Conservation (phyloP, 2,797 vertebrate species). For the Hemibagrus guttatus region DNA sequence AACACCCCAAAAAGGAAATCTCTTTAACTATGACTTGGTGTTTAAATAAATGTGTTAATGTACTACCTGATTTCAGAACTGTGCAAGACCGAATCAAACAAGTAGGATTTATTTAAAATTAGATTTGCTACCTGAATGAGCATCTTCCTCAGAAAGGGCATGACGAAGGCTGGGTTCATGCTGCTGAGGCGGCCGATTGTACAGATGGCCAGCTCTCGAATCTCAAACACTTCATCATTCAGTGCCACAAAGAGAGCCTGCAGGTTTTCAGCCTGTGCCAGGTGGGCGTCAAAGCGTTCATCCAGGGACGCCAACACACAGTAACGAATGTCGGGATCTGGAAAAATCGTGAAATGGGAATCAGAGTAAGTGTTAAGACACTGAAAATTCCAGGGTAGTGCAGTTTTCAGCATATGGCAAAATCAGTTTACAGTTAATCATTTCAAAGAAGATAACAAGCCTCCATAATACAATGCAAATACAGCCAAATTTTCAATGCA, state of each 20-base stretch:
- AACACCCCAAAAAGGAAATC: not conserved
- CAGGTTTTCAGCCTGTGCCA: conserved; percentile 95
- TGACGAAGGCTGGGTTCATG: conserved; percentile 99
- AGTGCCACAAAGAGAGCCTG: conserved; percentile 96
- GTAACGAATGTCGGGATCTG: conserved; percentile 98
- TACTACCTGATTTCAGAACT: not conserved
- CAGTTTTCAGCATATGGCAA: not conserved
- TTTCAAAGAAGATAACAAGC: not conserved
- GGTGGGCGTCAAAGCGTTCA: conserved; percentile 94
- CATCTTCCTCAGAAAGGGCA: conserved; percentile 99
- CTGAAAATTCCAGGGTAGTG: not conserved
- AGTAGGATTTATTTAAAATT: not conserved
- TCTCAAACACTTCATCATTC: conserved; percentile 98
- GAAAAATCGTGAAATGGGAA: not conserved
- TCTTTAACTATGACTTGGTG: too few species aligned
- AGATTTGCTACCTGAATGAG: conserved; percentile 88
- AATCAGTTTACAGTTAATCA: not conserved
- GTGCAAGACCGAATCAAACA: not conserved
- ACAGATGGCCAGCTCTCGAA: conserved; percentile 96
- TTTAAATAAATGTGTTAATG: not conserved
- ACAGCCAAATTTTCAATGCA: not conserved
- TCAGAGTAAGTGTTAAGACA: not conserved
- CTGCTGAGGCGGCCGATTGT: conserved; percentile 97
- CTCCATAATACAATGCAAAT: not conserved
- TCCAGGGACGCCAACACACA: conserved; percentile 96